Evolutionary conservation across 2,888 invertebrate genomes (phyloP).

Genomic region (Pandemis cinnamomeana): DNA sequence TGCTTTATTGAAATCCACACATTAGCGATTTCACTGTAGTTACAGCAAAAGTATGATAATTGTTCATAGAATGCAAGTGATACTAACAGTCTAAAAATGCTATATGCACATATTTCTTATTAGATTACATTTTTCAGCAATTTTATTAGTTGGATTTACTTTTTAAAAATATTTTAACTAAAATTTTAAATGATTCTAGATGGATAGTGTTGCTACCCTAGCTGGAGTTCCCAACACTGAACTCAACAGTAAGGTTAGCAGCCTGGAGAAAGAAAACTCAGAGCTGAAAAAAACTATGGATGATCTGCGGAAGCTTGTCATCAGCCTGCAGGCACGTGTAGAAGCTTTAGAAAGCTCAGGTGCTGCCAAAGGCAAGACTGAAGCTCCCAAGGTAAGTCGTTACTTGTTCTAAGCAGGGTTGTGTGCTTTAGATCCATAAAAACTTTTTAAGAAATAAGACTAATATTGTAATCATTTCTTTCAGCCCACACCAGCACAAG

Average conservation of each 20-base stretch:
- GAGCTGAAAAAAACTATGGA: slow-evolving; percentile 79
- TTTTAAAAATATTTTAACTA: neutral
- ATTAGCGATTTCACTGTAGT: slow-evolving; percentile 43
- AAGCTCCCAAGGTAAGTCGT: slow-evolving; percentile 58
- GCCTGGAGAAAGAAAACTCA: slow-evolving; percentile 85
- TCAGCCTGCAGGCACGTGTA: slow-evolving; percentile 78
- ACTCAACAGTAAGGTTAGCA: slow-evolving; percentile 80
- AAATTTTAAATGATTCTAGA: slow-evolving; percentile 72
- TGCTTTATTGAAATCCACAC: slow-evolving; percentile 54
- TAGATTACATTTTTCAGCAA: neutral
- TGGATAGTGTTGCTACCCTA: slow-evolving; percentile 86
- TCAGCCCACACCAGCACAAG: slow-evolving; percentile 58
- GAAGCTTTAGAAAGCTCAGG: slow-evolving; percentile 66
- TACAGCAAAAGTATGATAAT: neutral
- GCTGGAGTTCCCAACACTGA: slow-evolving; percentile 84
- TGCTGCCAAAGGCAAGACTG: slow-evolving; percentile 53
- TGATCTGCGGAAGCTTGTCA: slow-evolving; percentile 75
- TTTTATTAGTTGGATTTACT: neutral
- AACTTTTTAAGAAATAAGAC: no score
- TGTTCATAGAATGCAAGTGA: slow-evolving; percentile 2
- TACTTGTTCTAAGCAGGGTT: neutral
- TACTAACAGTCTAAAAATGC: neutral
- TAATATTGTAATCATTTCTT: slow-evolving; percentile 35
- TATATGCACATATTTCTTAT: neutral
- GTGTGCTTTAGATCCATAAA: no score